Evolutionary conservation across 2,888 invertebrate genomes (phyloP).

Genomic region (Nephrotoma appendiculata): DNA sequence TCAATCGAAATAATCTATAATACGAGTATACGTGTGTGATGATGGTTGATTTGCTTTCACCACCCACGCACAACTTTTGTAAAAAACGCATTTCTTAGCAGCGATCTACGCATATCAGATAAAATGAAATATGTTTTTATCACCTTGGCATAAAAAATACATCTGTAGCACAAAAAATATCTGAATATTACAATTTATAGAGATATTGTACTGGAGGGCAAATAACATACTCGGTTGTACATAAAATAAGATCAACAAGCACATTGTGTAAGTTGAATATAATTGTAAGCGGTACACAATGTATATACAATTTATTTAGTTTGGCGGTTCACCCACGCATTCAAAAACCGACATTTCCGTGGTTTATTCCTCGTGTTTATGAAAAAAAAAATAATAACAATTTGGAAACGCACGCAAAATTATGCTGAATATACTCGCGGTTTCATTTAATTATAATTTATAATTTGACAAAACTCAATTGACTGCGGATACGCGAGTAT

Average conservation of each 20-base stretch:
- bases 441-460: not conserved
- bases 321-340: not conserved
- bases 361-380: not conserved
- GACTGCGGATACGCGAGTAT: not conserved
- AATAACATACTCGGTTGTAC: not conserved
- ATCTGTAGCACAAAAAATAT: not conserved
- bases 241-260: not conserved
- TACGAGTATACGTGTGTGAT: not conserved
- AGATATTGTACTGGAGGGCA: not conserved
- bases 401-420: not conserved
- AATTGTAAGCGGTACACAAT: not conserved
- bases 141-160: not conserved
- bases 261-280: not conserved
- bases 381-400: too few species aligned
- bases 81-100: not conserved
- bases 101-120: not conserved
- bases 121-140: not conserved
- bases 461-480: not conserved
- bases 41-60: not conserved
- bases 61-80: not conserved
- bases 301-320: not conserved
- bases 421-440: not conserved
- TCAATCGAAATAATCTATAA: not conserved
- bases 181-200: not conserved
- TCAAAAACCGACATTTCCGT: not conserved